Evolutionary conservation across 2,113 vertebrate genomes (phyloP).

Genomic region (Zapus hudsonius): DNA sequence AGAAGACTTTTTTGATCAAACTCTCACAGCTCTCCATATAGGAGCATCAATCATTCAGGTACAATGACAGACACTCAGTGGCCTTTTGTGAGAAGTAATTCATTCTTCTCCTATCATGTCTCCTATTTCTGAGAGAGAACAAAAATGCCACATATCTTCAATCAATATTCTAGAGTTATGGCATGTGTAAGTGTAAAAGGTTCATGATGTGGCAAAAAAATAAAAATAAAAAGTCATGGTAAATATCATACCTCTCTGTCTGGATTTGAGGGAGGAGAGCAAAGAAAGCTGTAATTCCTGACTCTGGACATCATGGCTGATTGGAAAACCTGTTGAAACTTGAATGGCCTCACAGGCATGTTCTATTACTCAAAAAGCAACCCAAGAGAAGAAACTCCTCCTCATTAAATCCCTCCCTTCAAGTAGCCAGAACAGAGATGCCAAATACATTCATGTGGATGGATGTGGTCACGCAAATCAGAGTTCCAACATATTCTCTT

Average conservation of each 20-base stretch:
- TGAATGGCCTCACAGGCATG: conserved; percentile 13
- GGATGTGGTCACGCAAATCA: conserved; percentile 43
- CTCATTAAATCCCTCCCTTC: conserved; percentile 40
- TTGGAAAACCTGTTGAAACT: conserved; percentile 25
- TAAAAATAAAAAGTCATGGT: background rate
- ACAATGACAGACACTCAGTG: conserved; percentile 23
- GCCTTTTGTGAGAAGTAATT: conserved; percentile 58
- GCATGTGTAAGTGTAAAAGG: background rate
- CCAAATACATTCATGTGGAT: conserved; percentile 29
- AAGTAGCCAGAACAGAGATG: conserved; percentile 7
- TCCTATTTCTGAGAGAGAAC: background rate
- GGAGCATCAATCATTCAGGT: conserved; percentile 47
- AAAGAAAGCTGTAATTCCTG: conserved; percentile 38
- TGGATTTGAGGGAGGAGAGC: background rate
- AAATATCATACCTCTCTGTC: background rate
- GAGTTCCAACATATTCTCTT: conserved; percentile 39
- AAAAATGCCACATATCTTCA: background rate
- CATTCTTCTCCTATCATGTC: conserved; percentile 23
- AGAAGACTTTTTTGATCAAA: conserved; percentile 27
- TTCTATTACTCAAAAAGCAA: conserved; percentile 64
- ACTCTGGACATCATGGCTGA: conserved; percentile 31
- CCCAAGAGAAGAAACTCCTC: conserved; percentile 53
- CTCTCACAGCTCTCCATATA: background rate
- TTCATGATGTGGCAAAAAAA: conserved; percentile 17
- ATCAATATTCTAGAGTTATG: background rate